Evolutionary conservation across 2,113 vertebrate genomes (phyloP), one percentile per base, ranked within the genome.

Genomic region (Chiloscyllium plagiosum): DNA sequence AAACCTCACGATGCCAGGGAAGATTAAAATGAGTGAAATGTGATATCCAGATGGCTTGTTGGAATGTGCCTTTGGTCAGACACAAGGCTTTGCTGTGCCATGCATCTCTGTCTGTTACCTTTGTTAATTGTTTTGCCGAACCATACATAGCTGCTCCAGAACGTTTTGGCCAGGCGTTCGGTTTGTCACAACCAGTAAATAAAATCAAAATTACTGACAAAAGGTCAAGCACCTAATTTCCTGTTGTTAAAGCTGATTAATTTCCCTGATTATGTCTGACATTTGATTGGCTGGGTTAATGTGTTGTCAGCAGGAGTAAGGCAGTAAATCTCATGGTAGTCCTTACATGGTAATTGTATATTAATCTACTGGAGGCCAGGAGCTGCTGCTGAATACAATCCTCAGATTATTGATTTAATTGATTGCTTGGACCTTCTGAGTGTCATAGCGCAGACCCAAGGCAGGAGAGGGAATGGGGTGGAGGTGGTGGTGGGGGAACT

Each of bases 241-340:
- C 87, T 65, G 87, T 33, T 90, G 87, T 61, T 90, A 90, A 90
- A 17, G 87, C 26, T 90, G 86, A 90, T 90, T 90, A 90, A 65
- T 90, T 90, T 90, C 5, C 87, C 87, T 90, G 87, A 90, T 90
- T 90, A 65, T 52, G 13, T 90, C 52, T 90, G 87, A 56, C 13
- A 61, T 56, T 61, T 65, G 87, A 90, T 90, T 65, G 87, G 50
- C 87, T 61, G 87, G 26, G 50, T 90, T 90, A 61, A 90, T 90
- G 50, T 56, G 17, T 26, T 33, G 26, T 90, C 87, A 90, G 87
- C 13, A 1, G 52, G 87, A 61, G 26, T 29, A 90, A 90, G 52
- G 24, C 52, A 52, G 20, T 86, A 86, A 37, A 80, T 37, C 76
- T n/a, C 8, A 10, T 17, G 78, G 19, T 83, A 83, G n/a, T 42